Percentiles rank a stretch among this genome's conserved stretches.
These are phyloP conservation scores for Thinocorus orbignyianus DNA, from an alignment of 2,113 vertebrate genomes.

Conservation along the genomic window DNA sequence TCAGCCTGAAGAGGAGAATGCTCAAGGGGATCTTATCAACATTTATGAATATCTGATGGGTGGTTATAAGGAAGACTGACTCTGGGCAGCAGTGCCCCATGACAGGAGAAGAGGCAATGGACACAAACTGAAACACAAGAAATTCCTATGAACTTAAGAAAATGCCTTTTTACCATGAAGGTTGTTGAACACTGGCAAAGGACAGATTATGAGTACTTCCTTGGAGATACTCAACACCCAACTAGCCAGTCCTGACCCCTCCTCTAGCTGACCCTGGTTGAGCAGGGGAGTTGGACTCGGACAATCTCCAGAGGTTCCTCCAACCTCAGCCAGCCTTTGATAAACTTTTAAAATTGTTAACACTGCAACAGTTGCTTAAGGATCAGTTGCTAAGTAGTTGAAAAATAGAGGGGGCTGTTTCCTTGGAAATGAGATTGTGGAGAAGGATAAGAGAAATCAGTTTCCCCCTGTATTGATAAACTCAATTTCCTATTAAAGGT, in stretches of 20 bases:
- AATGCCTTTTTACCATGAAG: not conserved
- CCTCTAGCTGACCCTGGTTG: not conserved
- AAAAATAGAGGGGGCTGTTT: not conserved
- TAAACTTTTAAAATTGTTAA: not conserved
- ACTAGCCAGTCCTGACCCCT: not conserved
- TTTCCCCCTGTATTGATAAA: not conserved
- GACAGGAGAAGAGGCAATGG: not conserved
- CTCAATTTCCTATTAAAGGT: not conserved
- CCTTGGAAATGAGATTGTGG: not conserved
- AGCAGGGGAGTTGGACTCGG: not conserved
- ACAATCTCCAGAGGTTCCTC: not conserved
- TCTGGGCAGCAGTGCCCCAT: not conserved
- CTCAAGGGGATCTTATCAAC: not conserved
- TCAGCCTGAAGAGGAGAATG: not conserved
- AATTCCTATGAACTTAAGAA: not conserved
- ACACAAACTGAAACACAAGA: not conserved
- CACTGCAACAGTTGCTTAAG: not conserved
- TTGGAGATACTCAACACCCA: not conserved
- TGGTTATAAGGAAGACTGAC: not conserved
- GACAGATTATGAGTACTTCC: not conserved
- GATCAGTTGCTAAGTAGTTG: not conserved
- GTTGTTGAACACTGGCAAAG: not conserved
- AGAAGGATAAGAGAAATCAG: not conserved
- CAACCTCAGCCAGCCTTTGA: not conserved
- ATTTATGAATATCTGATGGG: not conserved